Evolutionary conservation across 2,113 vertebrate species (phyloP).

Genomic region (Struthio camelus): DNA sequence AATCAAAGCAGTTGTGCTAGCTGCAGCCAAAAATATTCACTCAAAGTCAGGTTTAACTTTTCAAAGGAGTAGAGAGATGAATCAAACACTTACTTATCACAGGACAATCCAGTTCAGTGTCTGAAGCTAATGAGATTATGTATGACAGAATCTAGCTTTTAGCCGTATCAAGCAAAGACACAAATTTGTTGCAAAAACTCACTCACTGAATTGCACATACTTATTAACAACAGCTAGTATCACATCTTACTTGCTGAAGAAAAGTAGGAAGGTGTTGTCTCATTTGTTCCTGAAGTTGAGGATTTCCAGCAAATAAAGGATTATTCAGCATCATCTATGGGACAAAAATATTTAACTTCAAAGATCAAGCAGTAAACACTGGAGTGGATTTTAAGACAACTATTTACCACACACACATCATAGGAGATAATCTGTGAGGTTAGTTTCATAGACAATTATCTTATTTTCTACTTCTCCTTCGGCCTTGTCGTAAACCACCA

Average conservation of each 20-base stretch:
- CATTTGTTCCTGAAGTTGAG: slow-evolving; percentile 91
- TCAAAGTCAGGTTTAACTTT: background rate
- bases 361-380: slow-evolving; percentile 16
- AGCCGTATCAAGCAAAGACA: slow-evolving; percentile 27
- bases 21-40: background rate
- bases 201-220: background rate
- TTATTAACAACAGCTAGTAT: slow-evolving; percentile 40
- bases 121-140: background rate
- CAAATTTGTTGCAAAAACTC: slow-evolving; percentile 8
- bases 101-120: background rate
- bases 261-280: slow-evolving; percentile 89
- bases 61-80: background rate
- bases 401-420: background rate
- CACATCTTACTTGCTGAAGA: slow-evolving; percentile 87
- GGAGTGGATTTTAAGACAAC: background rate
- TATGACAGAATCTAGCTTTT: background rate
- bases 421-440: background rate
- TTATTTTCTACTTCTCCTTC: background rate
- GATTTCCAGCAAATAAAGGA: slow-evolving; percentile 90
- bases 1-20: background rate
- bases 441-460: background rate
- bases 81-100: background rate
- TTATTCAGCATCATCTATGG: slow-evolving; percentile 92
- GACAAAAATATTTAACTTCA: slow-evolving; percentile 69
- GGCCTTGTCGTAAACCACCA: background rate